Evolutionary conservation across 2,888 invertebrate genomes (phyloP), one percentile per base, ranked within the genome.

Genomic region (Pammene fasciana): DNA sequence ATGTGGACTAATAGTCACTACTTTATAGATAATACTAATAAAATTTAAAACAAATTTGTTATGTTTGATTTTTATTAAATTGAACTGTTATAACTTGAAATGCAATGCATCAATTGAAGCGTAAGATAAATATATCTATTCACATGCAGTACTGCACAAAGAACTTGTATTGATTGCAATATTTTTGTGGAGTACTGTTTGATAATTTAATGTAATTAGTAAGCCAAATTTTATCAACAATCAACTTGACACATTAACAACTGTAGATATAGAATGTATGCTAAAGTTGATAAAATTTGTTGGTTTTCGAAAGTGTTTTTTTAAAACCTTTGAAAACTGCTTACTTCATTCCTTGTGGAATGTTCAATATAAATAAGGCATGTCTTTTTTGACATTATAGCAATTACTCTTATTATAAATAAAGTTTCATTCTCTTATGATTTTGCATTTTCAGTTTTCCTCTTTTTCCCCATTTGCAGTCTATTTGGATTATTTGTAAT

Each of bases 41-140:
- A 85, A 85, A 86, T 78, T 80, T 80, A 81, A 80, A 85, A 79
- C 80, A 78, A 83, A 85, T 82, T 79, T 86, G 82, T 89, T 87
- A 72, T 71, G 92, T 92, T 92, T 92, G 90, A 91, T 92, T 92
- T 88, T 86, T 88, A 89, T 87, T 86, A 86, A 92, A 92, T 92
- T 92, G 91, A 92, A 92, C 90, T 90, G 84, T 85, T 85, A 82
- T 90, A 90, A 79, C 84, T 82, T 83, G 86, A 86, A 88, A 92
- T 92, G 92, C 91, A 90, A 92, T 92, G 92, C 92, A 92, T 92
- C 87, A 79, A 88, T 88, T 89, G 88, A 89, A 88, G 84, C 77
- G 92, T 92, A 92, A 92, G 90, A 91, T 92, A 91, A 82, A 89
- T 90, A 79, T 90, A 92, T 92, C 92, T 91, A 84, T 86, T 82